Percentiles rank a stretch among this genome's conserved stretches.
Conservation (phyloP, 2,888 invertebrate species). For the Eilema sororculum region DNA sequence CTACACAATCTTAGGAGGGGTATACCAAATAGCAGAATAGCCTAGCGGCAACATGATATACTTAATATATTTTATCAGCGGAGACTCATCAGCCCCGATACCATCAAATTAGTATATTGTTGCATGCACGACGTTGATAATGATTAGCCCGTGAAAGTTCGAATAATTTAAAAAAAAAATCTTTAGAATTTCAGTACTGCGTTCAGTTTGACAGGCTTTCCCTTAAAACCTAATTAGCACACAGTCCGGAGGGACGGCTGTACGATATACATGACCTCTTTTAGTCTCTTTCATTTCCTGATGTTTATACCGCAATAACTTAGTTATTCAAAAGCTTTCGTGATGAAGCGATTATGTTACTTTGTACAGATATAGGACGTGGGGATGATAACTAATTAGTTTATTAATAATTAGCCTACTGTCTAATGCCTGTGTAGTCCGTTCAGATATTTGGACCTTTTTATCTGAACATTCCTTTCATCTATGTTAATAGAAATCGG, state of each 20-base stretch:
- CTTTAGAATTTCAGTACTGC: not conserved
- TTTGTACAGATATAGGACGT: not conserved
- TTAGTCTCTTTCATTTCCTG: slow-evolving; percentile 38
- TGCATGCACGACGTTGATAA: too few species aligned
- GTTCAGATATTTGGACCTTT: too few species aligned
- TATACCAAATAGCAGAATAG: too few species aligned
- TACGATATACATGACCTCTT: slow-evolving; percentile 32
- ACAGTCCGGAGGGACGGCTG: slow-evolving; percentile 42
- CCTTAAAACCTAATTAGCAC: slow-evolving; percentile 46
- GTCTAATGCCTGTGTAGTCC: not conserved
- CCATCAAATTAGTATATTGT: too few species aligned
- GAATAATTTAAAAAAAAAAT: not conserved
- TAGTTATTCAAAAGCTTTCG: slow-evolving; percentile 28
- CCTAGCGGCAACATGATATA: too few species aligned
- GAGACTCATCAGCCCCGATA: too few species aligned
- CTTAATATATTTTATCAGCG: too few species aligned
- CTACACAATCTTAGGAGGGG: too few species aligned
- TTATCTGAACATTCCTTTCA: too few species aligned
- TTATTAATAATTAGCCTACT: not conserved
- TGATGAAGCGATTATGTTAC: not conserved
- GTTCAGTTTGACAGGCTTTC: slow-evolving; percentile 18
- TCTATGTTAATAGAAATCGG: too few species aligned
- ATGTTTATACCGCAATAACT: slow-evolving; percentile 12
- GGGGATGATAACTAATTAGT: not conserved
- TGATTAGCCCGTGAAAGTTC: not conserved